A percentile compares a stretch with the other conserved stretches of the same genome.
phyloP scores from a whole-genome alignment of 2,797 vertebrate species.

The Lacerta agilis region DNA sequence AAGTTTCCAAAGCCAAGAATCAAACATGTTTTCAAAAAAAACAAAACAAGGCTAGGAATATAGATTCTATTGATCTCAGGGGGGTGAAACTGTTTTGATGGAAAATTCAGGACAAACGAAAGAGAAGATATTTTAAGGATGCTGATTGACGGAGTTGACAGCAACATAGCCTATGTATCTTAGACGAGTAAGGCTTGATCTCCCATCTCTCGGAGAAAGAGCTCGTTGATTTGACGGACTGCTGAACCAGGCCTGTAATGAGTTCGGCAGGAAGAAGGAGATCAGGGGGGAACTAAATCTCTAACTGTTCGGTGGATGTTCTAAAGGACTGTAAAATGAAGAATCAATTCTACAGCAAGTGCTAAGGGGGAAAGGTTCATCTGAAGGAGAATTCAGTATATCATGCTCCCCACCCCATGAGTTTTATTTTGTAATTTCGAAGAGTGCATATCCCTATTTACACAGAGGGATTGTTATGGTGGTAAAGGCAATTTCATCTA shows the following conservation, averaged over 20 bases:
- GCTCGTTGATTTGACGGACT: background rate
- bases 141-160: constrained; percentile 46
- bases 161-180: constrained; percentile 36
- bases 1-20: constrained; percentile 33
- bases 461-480: background rate
- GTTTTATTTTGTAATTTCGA: constrained; percentile 27
- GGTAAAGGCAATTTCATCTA: constrained; percentile 11
- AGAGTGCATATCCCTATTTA: background rate
- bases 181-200: rapidly evolving
- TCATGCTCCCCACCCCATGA: background rate
- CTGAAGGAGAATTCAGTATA: constrained; percentile 20
- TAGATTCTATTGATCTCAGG: constrained; percentile 45
- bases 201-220: background rate
- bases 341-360: background rate
- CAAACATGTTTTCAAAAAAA: constrained; percentile 6
- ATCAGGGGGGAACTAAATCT: rapidly evolving
- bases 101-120: constrained; percentile 62
- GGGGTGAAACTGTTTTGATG: constrained; percentile 53
- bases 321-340: constrained; percentile 5
- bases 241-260: background rate
- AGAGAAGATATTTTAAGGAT: constrained; percentile 63
- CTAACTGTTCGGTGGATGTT: background rate
- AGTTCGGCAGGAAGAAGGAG: background rate
- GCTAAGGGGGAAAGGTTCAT: background rate
- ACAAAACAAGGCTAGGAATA: constrained; percentile 20